Percentiles rank a stretch among this genome's conserved stretches.
phyloP scores from a whole-genome alignment of 2,113 vertebrate species.

The Tiliqua scincoides region DNA sequence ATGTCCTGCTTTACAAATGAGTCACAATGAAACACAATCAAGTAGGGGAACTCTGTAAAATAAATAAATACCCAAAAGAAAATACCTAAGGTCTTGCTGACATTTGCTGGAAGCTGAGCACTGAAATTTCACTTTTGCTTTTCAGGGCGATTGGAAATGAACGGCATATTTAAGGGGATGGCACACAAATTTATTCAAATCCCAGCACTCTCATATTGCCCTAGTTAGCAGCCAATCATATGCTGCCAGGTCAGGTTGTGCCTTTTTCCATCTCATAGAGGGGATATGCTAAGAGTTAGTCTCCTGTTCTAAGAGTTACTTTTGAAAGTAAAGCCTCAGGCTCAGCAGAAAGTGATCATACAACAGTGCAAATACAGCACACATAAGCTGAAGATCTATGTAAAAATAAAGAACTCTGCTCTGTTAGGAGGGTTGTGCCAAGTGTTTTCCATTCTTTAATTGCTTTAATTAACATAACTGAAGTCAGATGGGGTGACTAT shows the following conservation, averaged over 20 bases:
- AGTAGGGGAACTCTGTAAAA: neutral
- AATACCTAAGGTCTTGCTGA: neutral
- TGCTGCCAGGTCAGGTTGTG: constrained; percentile 1
- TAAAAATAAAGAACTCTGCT: neutral
- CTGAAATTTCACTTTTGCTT: neutral
- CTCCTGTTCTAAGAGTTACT: neutral
- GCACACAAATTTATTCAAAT: neutral
- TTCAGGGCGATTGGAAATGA: neutral
- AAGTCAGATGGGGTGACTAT: neutral
- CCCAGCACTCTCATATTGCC: neutral
- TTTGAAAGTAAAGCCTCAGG: neutral
- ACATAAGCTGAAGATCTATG: neutral
- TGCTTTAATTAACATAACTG: neutral
- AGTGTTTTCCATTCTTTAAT: neutral
- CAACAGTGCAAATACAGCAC: too few species aligned
- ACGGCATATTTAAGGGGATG: neutral
- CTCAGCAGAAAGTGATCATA: neutral
- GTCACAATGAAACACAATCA: neutral
- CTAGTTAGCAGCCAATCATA: neutral
- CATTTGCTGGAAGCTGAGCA: neutral
- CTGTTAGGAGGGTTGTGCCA: neutral
- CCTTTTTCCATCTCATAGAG: neutral
- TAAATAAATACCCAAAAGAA: neutral
- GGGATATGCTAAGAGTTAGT: too few species aligned
- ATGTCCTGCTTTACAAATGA: neutral